Base-by-base conservation (phyloP, 2,888 invertebrate species). In the Xanthorhoe designata region DNA sequence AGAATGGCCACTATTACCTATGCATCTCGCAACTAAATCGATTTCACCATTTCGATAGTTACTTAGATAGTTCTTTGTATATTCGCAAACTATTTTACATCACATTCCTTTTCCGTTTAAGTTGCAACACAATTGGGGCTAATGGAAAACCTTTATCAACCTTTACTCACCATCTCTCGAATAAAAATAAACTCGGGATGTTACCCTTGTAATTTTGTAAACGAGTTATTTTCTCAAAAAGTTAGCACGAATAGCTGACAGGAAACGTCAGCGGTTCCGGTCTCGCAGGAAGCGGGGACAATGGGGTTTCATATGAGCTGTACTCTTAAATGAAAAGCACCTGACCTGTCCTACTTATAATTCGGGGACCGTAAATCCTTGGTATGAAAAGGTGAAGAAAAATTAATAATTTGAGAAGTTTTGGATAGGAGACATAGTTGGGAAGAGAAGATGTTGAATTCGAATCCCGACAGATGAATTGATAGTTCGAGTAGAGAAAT, bases 211-310 rank as follows among this genome's bases (percentile, higher is more conserved):
- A 58, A 61, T 38, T 50, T 32, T 17, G 59, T 45, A 56, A 55
- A 50, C 60, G 52, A 60, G 35, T 50, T 61, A 54, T 64, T 57
- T 57, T 55, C 60, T 60, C 32, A 18, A 61, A 68, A 64, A 64
- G 63, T 58, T 60, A 61, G 32, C 49, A 60, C 50, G 50, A 29
- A 42, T 42, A 53, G 54, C 57, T 50, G 53, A 53, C 60, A 64
- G 67, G 68, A 64, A 58, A 51, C 61, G 54, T 64, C 18, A 56
- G 29, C 19, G 53, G 61, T 50, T 68, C 68, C 68, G 64, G 60
- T 58, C 57, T 8, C 19, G 19, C 67, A 10, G 67, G 56, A 68
- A 61, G 51, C 13, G 47, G 50, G 17, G 49, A 64, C 57, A 56
- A 58, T 57, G 64, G 54, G n/a, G 32, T 19, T 58, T 67, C 56